phyloP scores from a whole-genome alignment of 2,797 vertebrate genomes.

The Cynodonichthys magdalenae region DNA sequence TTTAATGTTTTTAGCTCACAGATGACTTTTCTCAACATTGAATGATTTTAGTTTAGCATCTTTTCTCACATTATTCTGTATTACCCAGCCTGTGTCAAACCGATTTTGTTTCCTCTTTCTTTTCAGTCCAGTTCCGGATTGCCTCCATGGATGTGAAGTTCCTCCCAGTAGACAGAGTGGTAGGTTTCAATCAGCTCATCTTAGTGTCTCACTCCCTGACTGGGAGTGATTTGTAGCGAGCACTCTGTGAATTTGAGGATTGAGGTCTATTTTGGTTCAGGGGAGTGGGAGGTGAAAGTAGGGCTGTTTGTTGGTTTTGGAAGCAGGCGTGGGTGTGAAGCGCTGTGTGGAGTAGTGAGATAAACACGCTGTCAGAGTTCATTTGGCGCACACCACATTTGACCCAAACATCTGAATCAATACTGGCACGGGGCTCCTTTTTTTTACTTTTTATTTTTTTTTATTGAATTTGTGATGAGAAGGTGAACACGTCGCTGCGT shows the following conservation, averaged over 20 bases:
- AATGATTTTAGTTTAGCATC: no score
- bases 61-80: not conserved
- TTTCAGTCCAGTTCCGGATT: conserved; percentile 81
- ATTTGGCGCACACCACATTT: conserved; percentile 66
- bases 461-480: conserved; percentile 26
- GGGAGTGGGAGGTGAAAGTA: conserved; percentile 65
- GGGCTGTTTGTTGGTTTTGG: conserved; percentile 69
- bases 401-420: conserved; percentile 77
- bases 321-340: conserved; percentile 66
- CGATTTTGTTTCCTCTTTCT: not conserved
- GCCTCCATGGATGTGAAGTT: conserved; percentile 80
- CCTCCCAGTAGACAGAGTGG: conserved; percentile 64
- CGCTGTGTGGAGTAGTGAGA: conserved; percentile 66
- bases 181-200: conserved; percentile 43
- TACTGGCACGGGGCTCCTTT: conserved; percentile 44
- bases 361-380: conserved; percentile 76
- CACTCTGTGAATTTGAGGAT: conserved; percentile 38
- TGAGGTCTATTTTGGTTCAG: conserved; percentile 71
- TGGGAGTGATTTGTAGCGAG: conserved; percentile 37
- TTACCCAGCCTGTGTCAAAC: not conserved
- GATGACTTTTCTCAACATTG: no score
- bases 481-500: conserved; percentile 26
- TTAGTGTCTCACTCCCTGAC: conserved; percentile 28
- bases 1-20: no score
- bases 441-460: no score